phyloP scores from a whole-genome alignment of 2,888 invertebrate species.

The Orthonevra nobilis region DNA sequence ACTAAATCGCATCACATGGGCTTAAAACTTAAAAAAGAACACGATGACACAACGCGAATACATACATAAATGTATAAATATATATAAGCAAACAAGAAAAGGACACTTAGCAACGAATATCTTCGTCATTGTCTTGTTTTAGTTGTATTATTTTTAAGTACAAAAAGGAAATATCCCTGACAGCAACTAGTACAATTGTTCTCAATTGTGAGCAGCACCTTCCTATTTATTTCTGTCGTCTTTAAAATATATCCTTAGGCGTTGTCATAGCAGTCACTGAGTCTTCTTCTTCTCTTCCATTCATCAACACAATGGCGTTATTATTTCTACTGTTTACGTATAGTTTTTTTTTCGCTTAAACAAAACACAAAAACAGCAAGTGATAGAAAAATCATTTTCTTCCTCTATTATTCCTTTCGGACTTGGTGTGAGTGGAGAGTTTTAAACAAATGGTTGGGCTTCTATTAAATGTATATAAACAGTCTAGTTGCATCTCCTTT shows the following conservation, averaged over 20 bases:
- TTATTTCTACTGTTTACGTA: conserved; percentile 23
- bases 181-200: conserved; percentile 60
- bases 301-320: conserved; percentile 38
- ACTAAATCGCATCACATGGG: conserved; percentile 30
- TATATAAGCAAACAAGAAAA: background rate
- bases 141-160: background rate
- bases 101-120: too few relatives aligned
- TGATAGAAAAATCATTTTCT: too few relatives aligned
- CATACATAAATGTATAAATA: background rate
- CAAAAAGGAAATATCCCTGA: background rate
- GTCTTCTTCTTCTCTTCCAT: conserved; percentile 28
- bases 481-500: too few relatives aligned
- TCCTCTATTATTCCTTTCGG: too few relatives aligned
- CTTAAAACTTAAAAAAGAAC: background rate
- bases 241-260: conserved; percentile 54
- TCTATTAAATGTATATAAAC: too few relatives aligned
- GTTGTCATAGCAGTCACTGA: conserved; percentile 38
- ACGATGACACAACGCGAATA: background rate
- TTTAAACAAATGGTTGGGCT: too few relatives aligned
- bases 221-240: conserved; percentile 42
- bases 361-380: too few relatives aligned
- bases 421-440: too few relatives aligned
- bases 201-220: conserved; percentile 59
- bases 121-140: background rate
- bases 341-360: conserved; percentile 16